Percentiles rank a stretch among this genome's conserved stretches.
These are phyloP conservation scores for Hoplodrina ambigua DNA, from an alignment of 2,888 invertebrate species.

Conservation along the genomic window DNA sequence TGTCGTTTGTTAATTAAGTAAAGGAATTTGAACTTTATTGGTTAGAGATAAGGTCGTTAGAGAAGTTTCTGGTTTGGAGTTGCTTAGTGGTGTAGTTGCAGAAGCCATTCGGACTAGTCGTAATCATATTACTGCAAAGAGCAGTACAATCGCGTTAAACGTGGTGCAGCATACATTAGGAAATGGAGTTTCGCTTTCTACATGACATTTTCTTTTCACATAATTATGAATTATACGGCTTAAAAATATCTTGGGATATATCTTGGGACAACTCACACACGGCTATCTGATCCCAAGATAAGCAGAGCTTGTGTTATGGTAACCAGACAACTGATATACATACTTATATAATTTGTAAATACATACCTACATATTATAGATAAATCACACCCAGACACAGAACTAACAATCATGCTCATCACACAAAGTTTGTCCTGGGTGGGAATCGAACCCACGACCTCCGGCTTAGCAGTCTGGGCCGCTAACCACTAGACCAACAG, in stretches of 20 bases:
- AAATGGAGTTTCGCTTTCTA: slow-evolving; percentile 65
- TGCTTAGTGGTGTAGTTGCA: slow-evolving; percentile 55
- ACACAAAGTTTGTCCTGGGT: no score
- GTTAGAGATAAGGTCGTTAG: slow-evolving; percentile 54
- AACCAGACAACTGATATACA: no score
- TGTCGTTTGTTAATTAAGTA: slow-evolving; percentile 55
- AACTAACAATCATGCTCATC: no score
- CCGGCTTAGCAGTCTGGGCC: no score
- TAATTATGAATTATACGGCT: slow-evolving; percentile 10
- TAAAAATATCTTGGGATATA: slow-evolving; percentile 29
- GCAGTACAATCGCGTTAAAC: slow-evolving; percentile 60
- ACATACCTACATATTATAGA: no score
- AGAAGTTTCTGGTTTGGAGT: slow-evolving; percentile 39
- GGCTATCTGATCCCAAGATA: no score
- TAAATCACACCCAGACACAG: no score
- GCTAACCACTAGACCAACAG: no score
- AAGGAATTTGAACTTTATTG: slow-evolving; percentile 64
- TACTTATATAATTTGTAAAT: no score
- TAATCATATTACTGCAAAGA: slow-evolving; percentile 77
- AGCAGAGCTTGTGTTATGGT: no score
- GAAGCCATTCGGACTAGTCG: slow-evolving; percentile 71
- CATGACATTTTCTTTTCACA: slow-evolving; percentile 47
- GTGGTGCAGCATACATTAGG: slow-evolving; percentile 60
- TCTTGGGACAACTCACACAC: no score
- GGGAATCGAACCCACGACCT: no score